These are phyloP conservation scores for Tribolium castaneum DNA, from an alignment of 1,140 invertebrate genomes.

Conservation along the genomic window DNA sequence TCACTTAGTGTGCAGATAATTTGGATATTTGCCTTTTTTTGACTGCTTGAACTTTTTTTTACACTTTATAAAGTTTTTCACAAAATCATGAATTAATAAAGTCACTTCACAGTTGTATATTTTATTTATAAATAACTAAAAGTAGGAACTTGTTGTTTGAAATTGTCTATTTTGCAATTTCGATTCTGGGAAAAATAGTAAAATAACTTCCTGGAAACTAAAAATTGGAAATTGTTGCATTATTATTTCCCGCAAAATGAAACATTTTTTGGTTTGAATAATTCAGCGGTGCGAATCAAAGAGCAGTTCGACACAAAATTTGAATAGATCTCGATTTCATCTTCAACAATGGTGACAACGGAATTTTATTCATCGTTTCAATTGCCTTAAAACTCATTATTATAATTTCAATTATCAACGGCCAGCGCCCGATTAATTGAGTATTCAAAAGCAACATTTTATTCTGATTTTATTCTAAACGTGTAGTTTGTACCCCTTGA, in stretches of 20 bases:
- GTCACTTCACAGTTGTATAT: too few species aligned
- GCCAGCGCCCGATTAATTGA: not conserved
- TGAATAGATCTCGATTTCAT: constrained; percentile 25
- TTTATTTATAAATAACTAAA: too few species aligned
- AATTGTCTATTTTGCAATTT: too few species aligned
- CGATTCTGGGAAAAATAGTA: too few species aligned
- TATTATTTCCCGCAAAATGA: not conserved
- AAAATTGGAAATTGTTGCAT: not conserved
- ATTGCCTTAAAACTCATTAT: constrained; percentile 20
- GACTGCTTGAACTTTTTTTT: too few species aligned
- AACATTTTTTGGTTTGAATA: not conserved
- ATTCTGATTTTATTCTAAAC: not conserved
- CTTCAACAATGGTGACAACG: constrained; percentile 22
- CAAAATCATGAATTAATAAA: too few species aligned
- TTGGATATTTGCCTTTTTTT: too few species aligned
- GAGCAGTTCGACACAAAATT: not conserved
- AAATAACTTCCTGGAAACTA: not conserved
- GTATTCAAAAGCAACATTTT: not conserved
- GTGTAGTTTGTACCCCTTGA: not conserved
- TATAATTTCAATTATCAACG: constrained; percentile 27
- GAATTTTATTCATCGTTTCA: constrained; percentile 30
- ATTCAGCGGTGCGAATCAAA: not conserved
- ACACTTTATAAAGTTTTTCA: too few species aligned
- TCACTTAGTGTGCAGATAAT: too few species aligned
- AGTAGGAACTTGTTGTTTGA: too few species aligned